Evolutionary conservation across 2,797 vertebrate species (phyloP), one percentile per base, ranked within the genome.

Genomic region (Macropodus opercularis): DNA sequence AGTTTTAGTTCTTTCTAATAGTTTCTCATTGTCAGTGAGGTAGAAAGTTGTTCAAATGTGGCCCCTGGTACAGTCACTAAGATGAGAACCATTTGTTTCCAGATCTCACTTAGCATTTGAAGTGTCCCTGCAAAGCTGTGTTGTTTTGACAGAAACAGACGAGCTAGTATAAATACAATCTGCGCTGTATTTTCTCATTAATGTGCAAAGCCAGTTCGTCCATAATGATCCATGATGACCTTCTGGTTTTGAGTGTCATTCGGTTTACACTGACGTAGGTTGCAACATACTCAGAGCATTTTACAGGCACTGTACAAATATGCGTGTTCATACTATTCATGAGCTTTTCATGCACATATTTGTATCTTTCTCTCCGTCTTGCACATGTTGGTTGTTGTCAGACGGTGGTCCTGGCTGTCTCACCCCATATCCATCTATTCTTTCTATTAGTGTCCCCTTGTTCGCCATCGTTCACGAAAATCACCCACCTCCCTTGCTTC

Each of bases 371-470:
- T 26, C 8, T 23, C 2, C 3, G 43, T 19, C 23, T 19, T 26
- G 21, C 3, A 29, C 14, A 50, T 49, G 13, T 23, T 23, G 12
- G 17, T 51, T 53, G 52, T n/a, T n/a, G n/a, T n/a, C n/a, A n/a
- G n/a, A n/a, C 18, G 23, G 38, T 5, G 26, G 24, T 58, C 29
- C 48, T 44, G 50, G 57, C 27, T 23, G 15, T 57, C 38, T 34
- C 40, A 43, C 63, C 54, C 38, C 11, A 22, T 56, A 57, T 75
- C 58, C 63, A 66, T 68, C 56, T 61, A 34, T 72, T 67, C 54
- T 10, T 21, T 71, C 58, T 63, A 64, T 56, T 47, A 55, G 59
- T 39, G 12, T 48, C 21, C 43, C 21, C 21, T 65, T 61, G 60
- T 21, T 26, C 26, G 61, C 51, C 48, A 56, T 18, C 2, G 36